Base-by-base conservation (phyloP, 2,888 invertebrate species). In the Cartodere bifasciata region DNA sequence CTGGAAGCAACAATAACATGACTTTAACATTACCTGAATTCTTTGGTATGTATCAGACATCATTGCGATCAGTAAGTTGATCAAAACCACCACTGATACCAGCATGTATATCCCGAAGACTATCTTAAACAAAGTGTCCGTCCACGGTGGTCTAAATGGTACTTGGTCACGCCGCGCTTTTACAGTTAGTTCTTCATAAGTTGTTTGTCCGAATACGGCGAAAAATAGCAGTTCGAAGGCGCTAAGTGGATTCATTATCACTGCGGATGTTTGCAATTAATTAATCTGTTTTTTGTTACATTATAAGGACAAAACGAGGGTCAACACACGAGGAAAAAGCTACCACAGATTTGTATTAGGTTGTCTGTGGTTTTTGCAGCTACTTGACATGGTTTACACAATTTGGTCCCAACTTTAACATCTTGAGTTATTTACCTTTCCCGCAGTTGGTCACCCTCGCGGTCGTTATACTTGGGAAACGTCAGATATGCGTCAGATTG, bases 41-140 rank as follows among this genome's bases (percentile, higher is more conserved):
- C 94, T 78, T 65, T 97, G 95, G 67, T 98, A 97, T 53, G 97
- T 97, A 74, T 97, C 95, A 66, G 94, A 94, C 94, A 97, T 95
- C 95, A 97, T 95, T 70, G 97, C 97, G 76, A 97, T 97, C 62
- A 97, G 83, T 61, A 97, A 80, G 68, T 97, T 95, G 68, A 95
- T 90, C 56, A 97, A 78, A 60, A 97, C 95, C 66, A 97, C 87
- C 60, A 94, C 83, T 49, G 92, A 91, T 62, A 97, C 90, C 76
- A 95, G 78, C 78, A 95, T 82, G 76, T 95, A 97, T 63, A 88
- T 77, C 52, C 92, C 95, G 67, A 95, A 94, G 53, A 92, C 82
- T 60, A 86, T 67, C 69, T 85, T 85, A 73, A 85, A 86, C 53
- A 86, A 74, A 64, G 74, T 76, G 64, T 80, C 76, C 43, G 85